These are phyloP conservation scores for Ommatoiulus sabulosus DNA, from an alignment of 2,888 invertebrate genomes.

Conservation along the genomic window DNA sequence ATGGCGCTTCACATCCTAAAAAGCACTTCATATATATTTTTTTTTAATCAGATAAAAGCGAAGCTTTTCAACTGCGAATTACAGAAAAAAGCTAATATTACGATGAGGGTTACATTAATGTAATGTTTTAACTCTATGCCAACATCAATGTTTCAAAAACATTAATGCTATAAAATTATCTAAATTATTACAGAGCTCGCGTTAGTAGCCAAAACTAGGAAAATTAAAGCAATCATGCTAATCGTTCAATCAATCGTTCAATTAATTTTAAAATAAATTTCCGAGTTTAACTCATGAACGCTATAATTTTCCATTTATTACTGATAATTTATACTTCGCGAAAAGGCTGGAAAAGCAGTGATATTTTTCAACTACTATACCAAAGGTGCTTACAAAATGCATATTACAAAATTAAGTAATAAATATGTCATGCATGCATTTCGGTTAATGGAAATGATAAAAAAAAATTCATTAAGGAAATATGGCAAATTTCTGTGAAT, in stretches of 20 bases:
- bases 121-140: constrained; percentile 38
- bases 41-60: background rate
- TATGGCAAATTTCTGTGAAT: background rate
- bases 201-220: background rate
- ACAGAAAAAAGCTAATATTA: constrained; percentile 37
- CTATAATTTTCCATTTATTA: background rate
- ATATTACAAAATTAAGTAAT: background rate
- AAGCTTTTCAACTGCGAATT: constrained; percentile 41
- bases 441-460: background rate
- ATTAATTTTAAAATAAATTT: background rate
- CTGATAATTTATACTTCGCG: background rate
- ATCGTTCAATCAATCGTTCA: background rate
- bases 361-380: background rate
- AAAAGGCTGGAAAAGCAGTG: background rate
- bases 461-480: background rate
- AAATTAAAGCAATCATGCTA: background rate
- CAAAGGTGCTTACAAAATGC: background rate
- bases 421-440: background rate
- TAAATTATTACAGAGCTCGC: background rate
- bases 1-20: background rate
- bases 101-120: constrained; percentile 38
- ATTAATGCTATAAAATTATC: background rate
- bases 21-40: background rate
- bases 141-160: constrained; percentile 32
- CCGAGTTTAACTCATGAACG: background rate